phyloP scores from a whole-genome alignment of 2,888 invertebrate genomes.

The Pyralis farinalis region DNA sequence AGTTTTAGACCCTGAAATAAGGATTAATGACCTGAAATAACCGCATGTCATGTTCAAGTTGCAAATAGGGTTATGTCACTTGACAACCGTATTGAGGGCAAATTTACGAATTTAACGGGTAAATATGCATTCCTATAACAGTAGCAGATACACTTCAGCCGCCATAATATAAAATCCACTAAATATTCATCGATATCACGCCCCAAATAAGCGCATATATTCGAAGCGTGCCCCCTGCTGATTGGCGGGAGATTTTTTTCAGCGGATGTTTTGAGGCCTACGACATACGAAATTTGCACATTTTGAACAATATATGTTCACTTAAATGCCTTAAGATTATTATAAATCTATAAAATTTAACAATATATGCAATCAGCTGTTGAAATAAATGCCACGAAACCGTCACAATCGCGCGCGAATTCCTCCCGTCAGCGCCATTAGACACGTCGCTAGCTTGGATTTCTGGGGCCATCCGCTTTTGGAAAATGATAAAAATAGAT shows the following conservation, averaged over 20 bases:
- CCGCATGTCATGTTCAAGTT: constrained; percentile 76
- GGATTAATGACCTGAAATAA: constrained; percentile 56
- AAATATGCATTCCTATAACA: constrained; percentile 28
- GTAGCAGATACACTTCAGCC: constrained; percentile 26
- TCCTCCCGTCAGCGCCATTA: constrained; percentile 78
- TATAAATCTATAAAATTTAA: constrained; percentile 35
- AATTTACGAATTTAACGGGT: constrained; percentile 43
- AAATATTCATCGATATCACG: constrained; percentile 33
- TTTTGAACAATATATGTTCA: constrained; percentile 37
- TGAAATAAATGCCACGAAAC: constrained; percentile 78
- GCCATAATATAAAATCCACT: constrained; percentile 22
- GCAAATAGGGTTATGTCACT: constrained; percentile 80
- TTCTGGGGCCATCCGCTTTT: constrained; percentile 71
- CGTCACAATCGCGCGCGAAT: constrained; percentile 81
- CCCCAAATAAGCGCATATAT: constrained; percentile 36
- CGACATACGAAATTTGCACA: constrained; percentile 25
- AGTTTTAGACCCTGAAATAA: constrained; percentile 34
- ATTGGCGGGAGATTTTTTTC: constrained; percentile 74
- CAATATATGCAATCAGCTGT: constrained; percentile 61
- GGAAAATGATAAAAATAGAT: constrained; percentile 77
- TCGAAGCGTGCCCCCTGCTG: constrained; percentile 75
- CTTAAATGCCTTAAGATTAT: constrained; percentile 39
- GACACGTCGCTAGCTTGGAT: constrained; percentile 79
- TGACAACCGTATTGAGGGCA: constrained; percentile 65
- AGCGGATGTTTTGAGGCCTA: constrained; percentile 39